Evolutionary conservation across 2,888 invertebrate species (phyloP), one percentile per base, ranked within the genome.

Genomic region (Hofmannophila pseudospretella): DNA sequence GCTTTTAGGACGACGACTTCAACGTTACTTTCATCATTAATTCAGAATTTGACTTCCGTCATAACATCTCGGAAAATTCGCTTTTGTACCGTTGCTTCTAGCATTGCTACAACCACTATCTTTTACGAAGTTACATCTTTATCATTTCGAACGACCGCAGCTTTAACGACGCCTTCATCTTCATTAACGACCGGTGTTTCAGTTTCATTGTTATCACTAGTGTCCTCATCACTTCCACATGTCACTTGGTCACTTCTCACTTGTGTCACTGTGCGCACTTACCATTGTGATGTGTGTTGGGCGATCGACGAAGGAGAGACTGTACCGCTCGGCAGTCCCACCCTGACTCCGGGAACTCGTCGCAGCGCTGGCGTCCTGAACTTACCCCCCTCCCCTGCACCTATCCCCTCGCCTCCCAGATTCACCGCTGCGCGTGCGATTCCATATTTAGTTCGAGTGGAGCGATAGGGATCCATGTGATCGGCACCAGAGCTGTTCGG

Each of bases 371-470:
- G 53, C 56, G 54, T 70, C 74, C 77, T 68, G 69, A 62, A 60
- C 53, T 52, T 36, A 45, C 55, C 57, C 62, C 66, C 62, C 56
- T 61, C 60, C 55, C 55, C 44, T 42, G 41, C 51, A 43, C 51
- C 52, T 42, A 48, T 38, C 45, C 44, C 55, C 51, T 39, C 39
- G 45, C 47, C 47, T 46, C 42, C 32, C 32, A 30, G 39, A 20
- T 25, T 13, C 38, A 33, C 32, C 41, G 48, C 45, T 47, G 52
- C 47, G 54, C 58, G 48, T 49, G 51, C 74, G 73, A 79, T 78
- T 76, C 85, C 85, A 81, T 84, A 81, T 85, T 78, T 85, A 85
- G 84, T 78, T 79, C 75, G 81, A 65, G 66, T 66, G 71, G 69
- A 70, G 60, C 63, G 73, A 72, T 67, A 64, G 51, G 35, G 35